A percentile compares a stretch with the other conserved stretches of the same genome.
These are phyloP conservation scores for Myiothlypis chrysogaster DNA, from an alignment of 2,797 vertebrate species.

Conservation along the genomic window DNA sequence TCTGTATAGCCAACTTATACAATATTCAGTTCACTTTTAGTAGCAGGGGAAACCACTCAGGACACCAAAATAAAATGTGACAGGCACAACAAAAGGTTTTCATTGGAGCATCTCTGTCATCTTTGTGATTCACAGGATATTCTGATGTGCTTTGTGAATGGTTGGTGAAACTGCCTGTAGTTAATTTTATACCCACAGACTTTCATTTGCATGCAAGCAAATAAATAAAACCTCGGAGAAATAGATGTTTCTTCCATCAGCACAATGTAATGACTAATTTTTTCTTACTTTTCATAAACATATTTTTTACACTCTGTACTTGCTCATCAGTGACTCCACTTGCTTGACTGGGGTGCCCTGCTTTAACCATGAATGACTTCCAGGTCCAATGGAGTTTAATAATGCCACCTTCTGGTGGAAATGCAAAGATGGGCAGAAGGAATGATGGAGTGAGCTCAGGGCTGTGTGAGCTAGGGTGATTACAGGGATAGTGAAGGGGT, in stretches of 20 bases:
- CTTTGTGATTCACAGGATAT: not conserved
- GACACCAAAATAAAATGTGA: not conserved
- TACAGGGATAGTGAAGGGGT: not conserved
- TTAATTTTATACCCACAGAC: not conserved
- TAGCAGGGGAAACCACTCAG: not conserved
- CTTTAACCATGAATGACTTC: not conserved
- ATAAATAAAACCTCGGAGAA: not conserved
- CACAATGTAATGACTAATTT: not conserved
- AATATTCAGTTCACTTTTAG: not conserved
- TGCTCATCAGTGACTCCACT: not conserved
- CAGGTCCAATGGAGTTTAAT: not conserved
- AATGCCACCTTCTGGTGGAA: conserved; percentile 10
- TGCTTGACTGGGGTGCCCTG: not conserved
- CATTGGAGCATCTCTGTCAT: not conserved
- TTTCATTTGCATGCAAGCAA: not conserved
- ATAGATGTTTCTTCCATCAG: not conserved
- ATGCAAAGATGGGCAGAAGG: not conserved
- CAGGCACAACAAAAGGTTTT: not conserved
- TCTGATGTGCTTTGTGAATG: not conserved
- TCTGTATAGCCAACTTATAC: not conserved
- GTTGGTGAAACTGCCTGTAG: not conserved
- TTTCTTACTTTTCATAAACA: not conserved
- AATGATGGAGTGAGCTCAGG: accelerated
- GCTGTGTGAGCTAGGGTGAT: not conserved
- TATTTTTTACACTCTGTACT: not conserved